Conservation (phyloP, 2,888 invertebrate species). For the Hedya salicella region DNA sequence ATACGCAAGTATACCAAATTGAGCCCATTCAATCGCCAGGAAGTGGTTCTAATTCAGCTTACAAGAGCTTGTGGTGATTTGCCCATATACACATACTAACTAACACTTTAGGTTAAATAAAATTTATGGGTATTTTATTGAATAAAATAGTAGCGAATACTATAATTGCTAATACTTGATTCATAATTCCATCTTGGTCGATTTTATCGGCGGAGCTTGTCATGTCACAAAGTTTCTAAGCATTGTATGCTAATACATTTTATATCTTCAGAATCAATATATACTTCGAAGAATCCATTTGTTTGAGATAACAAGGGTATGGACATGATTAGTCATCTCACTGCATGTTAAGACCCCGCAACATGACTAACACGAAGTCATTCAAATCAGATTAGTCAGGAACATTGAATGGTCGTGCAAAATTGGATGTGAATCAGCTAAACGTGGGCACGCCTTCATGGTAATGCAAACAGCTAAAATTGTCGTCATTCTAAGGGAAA, state of each 20-base stretch:
- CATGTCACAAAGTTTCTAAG: slow-evolving; percentile 11
- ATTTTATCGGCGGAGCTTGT: too few relatives aligned
- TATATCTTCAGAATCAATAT: slow-evolving; percentile 8
- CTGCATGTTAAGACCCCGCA: slow-evolving; percentile 7
- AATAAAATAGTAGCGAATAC: neutral
- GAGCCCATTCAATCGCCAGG: too few relatives aligned
- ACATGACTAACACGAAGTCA: slow-evolving; percentile 24
- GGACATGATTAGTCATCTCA: slow-evolving; percentile 16
- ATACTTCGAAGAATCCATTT: slow-evolving; percentile 18
- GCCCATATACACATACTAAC: too few relatives aligned
- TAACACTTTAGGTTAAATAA: too few relatives aligned
- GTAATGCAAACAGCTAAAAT: too few relatives aligned
- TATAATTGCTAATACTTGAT: neutral
- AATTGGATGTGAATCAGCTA: slow-evolving; percentile 16
- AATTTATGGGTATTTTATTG: neutral
- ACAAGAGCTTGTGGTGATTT: too few relatives aligned
- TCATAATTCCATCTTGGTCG: slow-evolving; percentile 6
- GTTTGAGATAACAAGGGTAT: neutral
- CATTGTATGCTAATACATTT: slow-evolving; percentile 31
- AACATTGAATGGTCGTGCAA: neutral
- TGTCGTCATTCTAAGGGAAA: too few relatives aligned
- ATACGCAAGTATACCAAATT: too few relatives aligned
- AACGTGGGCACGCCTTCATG: neutral
- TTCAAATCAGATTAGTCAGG: slow-evolving; percentile 25
- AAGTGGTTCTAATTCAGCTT: too few relatives aligned